Conservation (phyloP, 2,113 vertebrate genomes). For the Barbus barbus region DNA sequence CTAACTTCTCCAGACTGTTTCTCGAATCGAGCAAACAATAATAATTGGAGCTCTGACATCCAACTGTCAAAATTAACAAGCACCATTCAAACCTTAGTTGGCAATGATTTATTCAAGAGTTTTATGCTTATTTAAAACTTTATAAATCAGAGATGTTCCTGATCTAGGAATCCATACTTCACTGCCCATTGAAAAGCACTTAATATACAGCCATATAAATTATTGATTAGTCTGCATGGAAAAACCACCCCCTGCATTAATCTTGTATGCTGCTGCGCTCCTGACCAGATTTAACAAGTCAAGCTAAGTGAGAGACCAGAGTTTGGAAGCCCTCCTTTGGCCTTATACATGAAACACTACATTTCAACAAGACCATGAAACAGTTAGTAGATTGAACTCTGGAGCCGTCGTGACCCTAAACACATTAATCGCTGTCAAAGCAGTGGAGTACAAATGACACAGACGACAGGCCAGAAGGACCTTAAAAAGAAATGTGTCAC, state of each 20-base stretch:
- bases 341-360: slow-evolving; percentile 12
- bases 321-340: slow-evolving; percentile 5
- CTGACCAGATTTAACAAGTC: slow-evolving; percentile 37
- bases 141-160: slow-evolving; percentile 42
- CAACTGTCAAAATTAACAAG: slow-evolving; percentile 19
- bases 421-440: slow-evolving; percentile 15
- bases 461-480: not conserved
- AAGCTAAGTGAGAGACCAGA: slow-evolving; percentile 17
- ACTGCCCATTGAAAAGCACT: slow-evolving; percentile 36
- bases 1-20: not conserved
- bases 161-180: slow-evolving; percentile 38
- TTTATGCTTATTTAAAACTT: slow-evolving; percentile 42
- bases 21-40: not conserved
- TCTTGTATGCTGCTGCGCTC: slow-evolving; percentile 34
- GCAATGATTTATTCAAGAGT: slow-evolving; percentile 21
- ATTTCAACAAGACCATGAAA: slow-evolving; percentile 7
- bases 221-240: slow-evolving; percentile 44
- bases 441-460: not conserved
- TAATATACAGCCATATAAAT: slow-evolving; percentile 54
- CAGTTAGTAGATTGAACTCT: not conserved
- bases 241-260: slow-evolving; percentile 49
- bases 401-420: not conserved
- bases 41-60: slow-evolving; percentile 8
- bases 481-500: not conserved
- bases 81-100: slow-evolving; percentile 15